Conservation (phyloP, 2,888 invertebrate species). For the Arrhopalites spinosus region DNA sequence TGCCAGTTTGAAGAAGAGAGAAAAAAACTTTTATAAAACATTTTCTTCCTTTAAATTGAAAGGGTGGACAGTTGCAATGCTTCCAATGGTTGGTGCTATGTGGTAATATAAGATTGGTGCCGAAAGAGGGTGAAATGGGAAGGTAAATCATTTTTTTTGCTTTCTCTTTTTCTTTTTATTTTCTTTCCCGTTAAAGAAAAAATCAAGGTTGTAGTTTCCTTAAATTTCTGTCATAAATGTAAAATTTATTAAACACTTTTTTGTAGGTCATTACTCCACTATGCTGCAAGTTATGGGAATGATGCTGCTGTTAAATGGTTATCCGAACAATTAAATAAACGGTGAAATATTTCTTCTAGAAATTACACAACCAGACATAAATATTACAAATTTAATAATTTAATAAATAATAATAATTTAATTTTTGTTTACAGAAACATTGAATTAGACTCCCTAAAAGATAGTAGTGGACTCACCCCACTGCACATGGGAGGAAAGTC, state of each 20-base stretch:
- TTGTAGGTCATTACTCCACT: constrained; percentile 58
- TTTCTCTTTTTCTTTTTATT: too few relatives aligned
- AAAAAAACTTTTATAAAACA: neutral
- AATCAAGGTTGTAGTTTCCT: too few relatives aligned
- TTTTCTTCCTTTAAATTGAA: constrained; percentile 24
- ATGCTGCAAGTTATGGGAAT: constrained; percentile 59
- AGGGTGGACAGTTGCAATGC: constrained; percentile 58
- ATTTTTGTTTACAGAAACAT: constrained; percentile 47
- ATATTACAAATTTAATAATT: neutral
- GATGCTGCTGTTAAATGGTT: constrained; percentile 54
- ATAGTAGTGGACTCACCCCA: constrained; percentile 57
- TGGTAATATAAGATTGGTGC: constrained; percentile 57
- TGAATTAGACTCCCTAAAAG: constrained; percentile 57
- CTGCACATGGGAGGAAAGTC: constrained; percentile 58
- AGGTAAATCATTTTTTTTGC: neutral
- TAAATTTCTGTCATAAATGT: too few relatives aligned
- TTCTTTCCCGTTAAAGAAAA: too few relatives aligned
- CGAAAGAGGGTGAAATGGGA: constrained; percentile 57
- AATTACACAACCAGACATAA: neutral
- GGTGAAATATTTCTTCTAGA: constrained; percentile 15
- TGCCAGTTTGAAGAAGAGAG: neutral
- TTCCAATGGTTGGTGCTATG: constrained; percentile 59
- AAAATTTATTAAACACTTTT: too few relatives aligned
- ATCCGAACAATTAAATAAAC: constrained; percentile 44
- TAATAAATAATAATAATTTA: neutral